phyloP scores from a whole-genome alignment of 2,797 vertebrate species.

The Coilia nasus region DNA sequence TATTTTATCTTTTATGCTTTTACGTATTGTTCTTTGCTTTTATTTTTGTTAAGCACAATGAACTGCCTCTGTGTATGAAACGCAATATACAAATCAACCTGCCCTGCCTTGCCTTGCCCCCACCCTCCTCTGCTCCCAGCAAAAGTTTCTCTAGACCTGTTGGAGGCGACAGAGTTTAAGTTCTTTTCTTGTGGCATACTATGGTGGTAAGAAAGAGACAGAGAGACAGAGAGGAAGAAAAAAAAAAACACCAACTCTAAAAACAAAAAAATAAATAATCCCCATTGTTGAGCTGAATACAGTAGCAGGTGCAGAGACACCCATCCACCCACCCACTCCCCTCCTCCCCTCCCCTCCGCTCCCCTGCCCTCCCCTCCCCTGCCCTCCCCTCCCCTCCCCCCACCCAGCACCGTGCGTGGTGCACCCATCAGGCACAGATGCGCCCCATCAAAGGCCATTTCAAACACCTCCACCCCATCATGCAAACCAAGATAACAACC shows the following conservation, averaged over 20 bases:
- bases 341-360: no score
- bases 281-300: conserved; percentile 88
- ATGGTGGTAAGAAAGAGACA: conserved; percentile 78
- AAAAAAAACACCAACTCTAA: conserved; percentile 15
- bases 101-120: neutral
- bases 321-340: conserved; percentile 79
- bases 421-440: conserved; percentile 94
- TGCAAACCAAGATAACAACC: conserved; percentile 83
- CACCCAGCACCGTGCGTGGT: conserved; percentile 72
- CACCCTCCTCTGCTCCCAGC: neutral
- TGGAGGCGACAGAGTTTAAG: conserved; percentile 68
- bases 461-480: conserved; percentile 83
- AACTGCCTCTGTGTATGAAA: conserved; percentile 26
- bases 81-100: neutral
- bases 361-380: conserved; percentile 70
- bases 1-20: no score
- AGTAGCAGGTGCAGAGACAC: conserved; percentile 93
- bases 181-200: conserved; percentile 44
- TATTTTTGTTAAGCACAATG: conserved; percentile 18
- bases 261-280: conserved; percentile 80
- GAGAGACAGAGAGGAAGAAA: conserved; percentile 43
- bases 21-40: no score
- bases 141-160: conserved; percentile 46
- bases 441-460: conserved; percentile 88
- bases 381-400: conserved; percentile 72